These are phyloP conservation scores for Salvelinus alpinus DNA, from an alignment of 2,113 vertebrate species.

Conservation along the genomic window DNA sequence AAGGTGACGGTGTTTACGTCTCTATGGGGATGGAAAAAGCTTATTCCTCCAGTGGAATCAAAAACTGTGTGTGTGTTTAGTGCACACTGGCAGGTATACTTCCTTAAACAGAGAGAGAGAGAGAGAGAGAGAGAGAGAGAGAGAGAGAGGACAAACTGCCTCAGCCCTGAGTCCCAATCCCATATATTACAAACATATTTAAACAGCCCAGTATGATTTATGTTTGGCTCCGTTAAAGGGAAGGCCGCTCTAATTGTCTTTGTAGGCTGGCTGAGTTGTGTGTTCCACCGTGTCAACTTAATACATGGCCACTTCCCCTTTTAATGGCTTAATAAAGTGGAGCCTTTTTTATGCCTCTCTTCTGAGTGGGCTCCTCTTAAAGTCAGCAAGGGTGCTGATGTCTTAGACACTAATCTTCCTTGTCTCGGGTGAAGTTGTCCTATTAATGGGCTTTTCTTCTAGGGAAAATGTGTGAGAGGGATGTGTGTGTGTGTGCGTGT, in stretches of 20 bases:
- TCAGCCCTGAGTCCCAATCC: background rate
- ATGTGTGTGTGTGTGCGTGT: background rate
- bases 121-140: background rate
- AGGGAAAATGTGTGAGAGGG: no score
- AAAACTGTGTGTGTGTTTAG: background rate
- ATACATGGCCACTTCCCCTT: background rate
- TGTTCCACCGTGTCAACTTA: background rate
- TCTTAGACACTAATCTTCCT: background rate
- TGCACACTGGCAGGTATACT: background rate
- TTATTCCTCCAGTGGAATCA: background rate
- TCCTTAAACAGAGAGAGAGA: background rate
- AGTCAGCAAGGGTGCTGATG: background rate
- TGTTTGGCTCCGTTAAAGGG: background rate
- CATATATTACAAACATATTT: background rate
- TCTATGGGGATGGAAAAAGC: background rate
- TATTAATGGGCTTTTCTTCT: background rate
- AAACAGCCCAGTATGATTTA: background rate
- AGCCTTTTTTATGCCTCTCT: background rate
- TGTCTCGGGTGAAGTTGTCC: background rate
- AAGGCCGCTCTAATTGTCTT: background rate
- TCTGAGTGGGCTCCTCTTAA: background rate
- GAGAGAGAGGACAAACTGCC: background rate
- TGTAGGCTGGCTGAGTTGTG: background rate
- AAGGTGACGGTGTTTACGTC: background rate
- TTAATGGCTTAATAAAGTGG: background rate